Conservation (phyloP, 92 coral and sea anemone genomes). For the Parazoanthus swiftii region DNA sequence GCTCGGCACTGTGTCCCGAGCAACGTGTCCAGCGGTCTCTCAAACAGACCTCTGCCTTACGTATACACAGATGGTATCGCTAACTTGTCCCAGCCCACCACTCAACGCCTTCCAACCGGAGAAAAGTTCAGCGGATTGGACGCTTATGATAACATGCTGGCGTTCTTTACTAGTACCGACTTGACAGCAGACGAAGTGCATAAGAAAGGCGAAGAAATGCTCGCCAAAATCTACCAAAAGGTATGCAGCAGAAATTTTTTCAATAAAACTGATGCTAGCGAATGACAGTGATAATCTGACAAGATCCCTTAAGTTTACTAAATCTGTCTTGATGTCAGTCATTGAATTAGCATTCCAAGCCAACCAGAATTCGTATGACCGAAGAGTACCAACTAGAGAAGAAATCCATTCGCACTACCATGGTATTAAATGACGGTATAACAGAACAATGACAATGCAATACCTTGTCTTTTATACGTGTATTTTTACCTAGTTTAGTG, state of each 20-base stretch:
- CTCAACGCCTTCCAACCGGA: conserved; percentile 78
- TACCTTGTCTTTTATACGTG: no score
- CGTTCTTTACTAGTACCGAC: conserved; percentile 77
- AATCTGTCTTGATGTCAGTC: no score
- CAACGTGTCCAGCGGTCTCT: conserved; percentile 92
- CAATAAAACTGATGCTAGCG: not conserved
- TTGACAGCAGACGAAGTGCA: conserved; percentile 81
- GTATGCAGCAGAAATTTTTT: conserved; percentile 36
- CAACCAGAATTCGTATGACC: no score
- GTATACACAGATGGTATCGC: conserved; percentile 75
- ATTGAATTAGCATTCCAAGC: no score
- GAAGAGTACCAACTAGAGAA: no score
- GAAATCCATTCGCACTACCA: no score
- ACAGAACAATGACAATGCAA: no score
- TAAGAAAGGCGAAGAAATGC: conserved; percentile 75
- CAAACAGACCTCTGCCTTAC: conserved; percentile 72
- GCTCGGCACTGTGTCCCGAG: conserved; percentile 89
- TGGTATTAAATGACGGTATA: no score
- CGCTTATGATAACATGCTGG: conserved; percentile 73
- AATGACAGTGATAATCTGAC: not conserved
- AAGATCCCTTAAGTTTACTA: no score
- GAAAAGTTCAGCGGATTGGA: conserved; percentile 67
- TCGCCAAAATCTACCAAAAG: conserved; percentile 66
- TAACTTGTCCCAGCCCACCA: conserved; percentile 66
- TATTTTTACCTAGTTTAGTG: no score